Conservation (phyloP, 2,888 invertebrate genomes). For the Vesta saturnalis region DNA sequence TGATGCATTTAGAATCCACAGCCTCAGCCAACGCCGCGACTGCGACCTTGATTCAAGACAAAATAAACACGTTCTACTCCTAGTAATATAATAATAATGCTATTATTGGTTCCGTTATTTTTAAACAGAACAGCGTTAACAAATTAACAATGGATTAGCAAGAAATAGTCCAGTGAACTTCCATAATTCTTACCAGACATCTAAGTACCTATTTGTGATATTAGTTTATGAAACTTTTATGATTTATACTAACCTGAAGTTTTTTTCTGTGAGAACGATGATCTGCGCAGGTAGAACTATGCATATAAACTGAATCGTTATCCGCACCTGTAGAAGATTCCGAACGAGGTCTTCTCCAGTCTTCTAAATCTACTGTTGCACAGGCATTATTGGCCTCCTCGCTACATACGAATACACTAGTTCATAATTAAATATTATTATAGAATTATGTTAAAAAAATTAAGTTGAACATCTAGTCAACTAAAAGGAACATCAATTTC, state of each 20-base stretch:
- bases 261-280: slow-evolving; percentile 58
- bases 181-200: no score
- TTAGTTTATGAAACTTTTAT: no score
- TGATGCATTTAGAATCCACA: no score
- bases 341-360: slow-evolving; percentile 77
- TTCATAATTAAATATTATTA: slow-evolving; percentile 31
- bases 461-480: slow-evolving; percentile 18
- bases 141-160: no score
- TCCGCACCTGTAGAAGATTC: slow-evolving; percentile 76
- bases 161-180: no score
- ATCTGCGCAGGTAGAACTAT: slow-evolving; percentile 55
- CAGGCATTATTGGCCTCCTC: slow-evolving; percentile 78
- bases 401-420: slow-evolving; percentile 64
- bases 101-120: no score
- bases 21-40: no score
- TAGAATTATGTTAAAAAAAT: slow-evolving; percentile 14
- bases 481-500: slow-evolving; percentile 15
- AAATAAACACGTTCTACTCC: no score
- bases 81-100: no score
- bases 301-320: slow-evolving; percentile 75
- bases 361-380: slow-evolving; percentile 70
- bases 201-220: no score
- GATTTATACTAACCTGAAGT: slow-evolving; percentile 60
- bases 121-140: no score
- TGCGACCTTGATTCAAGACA: no score